phyloP scores from a whole-genome alignment of 2,113 vertebrate species.

The Atlantisia rogersi region DNA sequence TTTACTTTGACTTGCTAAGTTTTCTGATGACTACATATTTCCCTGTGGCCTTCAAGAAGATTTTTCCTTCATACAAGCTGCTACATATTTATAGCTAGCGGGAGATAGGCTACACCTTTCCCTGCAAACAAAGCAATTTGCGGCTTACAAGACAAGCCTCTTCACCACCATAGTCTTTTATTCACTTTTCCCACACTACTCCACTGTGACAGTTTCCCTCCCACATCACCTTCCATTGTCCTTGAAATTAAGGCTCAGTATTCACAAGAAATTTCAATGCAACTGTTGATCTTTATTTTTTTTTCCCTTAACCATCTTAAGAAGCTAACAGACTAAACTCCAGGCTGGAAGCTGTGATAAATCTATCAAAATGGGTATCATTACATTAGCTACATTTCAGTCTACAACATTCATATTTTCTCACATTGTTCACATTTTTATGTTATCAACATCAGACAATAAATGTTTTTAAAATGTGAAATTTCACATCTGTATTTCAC shows the following conservation, averaged over 20 bases:
- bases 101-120: neutral
- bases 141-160: neutral
- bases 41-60: neutral
- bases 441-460: neutral
- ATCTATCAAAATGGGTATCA: neutral
- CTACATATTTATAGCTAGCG: neutral
- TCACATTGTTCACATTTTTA: neutral
- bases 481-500: neutral
- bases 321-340: neutral
- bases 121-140: neutral
- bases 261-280: neutral
- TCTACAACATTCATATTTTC: neutral
- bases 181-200: neutral
- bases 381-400: neutral
- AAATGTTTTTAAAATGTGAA: neutral
- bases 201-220: neutral
- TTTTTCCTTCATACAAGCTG: neutral
- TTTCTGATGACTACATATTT: neutral
- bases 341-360: neutral
- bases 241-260: neutral
- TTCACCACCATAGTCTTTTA: neutral
- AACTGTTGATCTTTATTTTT: neutral
- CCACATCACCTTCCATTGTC: neutral
- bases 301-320: neutral
- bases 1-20: slow-evolving; percentile 7